Conservation (phyloP, 2,797 vertebrate species). For the Crax fasciolata region DNA sequence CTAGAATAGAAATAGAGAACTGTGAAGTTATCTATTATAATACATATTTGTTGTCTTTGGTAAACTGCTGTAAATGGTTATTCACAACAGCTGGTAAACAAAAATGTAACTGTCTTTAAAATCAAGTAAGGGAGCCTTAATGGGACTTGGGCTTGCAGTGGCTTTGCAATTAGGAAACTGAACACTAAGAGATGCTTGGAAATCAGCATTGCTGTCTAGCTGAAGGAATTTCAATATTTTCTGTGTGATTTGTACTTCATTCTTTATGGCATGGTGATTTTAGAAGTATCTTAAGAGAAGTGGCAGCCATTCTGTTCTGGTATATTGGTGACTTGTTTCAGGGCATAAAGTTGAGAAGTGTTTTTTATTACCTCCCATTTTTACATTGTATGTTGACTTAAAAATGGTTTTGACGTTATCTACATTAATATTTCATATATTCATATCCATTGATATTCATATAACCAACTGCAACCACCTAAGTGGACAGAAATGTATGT, state of each 20-base stretch:
- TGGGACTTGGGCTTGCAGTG: background rate
- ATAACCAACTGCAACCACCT: rapidly evolving
- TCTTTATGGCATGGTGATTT: background rate
- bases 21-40: background rate
- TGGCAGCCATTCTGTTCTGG: background rate
- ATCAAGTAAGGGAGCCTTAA: background rate
- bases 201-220: background rate
- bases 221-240: background rate
- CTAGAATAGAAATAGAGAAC: background rate
- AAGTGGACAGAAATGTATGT: background rate
- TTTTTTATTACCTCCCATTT: background rate
- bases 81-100: background rate
- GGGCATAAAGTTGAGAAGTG: background rate
- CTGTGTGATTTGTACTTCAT: background rate
- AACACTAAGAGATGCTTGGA: rapidly evolving
- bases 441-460: background rate
- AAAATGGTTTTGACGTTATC: background rate
- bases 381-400: background rate
- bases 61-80: background rate
- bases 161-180: background rate
- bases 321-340: background rate
- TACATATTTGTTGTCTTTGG: background rate
- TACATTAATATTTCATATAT: background rate
- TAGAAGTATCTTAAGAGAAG: background rate
- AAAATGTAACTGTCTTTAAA: background rate